phyloP scores from a whole-genome alignment of 1,140 invertebrate species.

The Ceratina japonica region DNA sequence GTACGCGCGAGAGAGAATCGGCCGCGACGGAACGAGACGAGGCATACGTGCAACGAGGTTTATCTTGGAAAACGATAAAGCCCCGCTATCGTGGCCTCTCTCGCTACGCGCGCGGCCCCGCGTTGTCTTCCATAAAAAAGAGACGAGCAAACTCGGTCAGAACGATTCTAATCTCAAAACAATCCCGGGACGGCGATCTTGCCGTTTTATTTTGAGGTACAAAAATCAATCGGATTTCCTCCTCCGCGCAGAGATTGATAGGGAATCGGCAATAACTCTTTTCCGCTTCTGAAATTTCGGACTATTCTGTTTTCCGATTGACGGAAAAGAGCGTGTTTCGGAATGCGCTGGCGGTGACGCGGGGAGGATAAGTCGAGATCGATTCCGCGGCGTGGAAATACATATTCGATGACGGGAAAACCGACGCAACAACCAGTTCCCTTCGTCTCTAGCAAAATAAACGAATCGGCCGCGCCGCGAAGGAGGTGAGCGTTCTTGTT shows the following conservation, averaged over 20 bases:
- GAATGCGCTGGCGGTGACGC: background rate
- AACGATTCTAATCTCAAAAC: no score
- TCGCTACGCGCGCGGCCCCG: conserved; percentile 4
- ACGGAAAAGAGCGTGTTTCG: background rate
- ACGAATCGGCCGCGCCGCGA: background rate
- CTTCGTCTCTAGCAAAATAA: conserved; percentile 29
- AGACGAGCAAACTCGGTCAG: conserved; percentile 4
- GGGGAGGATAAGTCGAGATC: conserved; percentile 9
- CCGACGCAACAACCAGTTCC: background rate
- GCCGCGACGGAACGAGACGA: background rate
- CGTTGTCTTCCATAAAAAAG: conserved; percentile 6
- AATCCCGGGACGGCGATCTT: no score
- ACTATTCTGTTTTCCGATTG: background rate
- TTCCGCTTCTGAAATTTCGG: background rate
- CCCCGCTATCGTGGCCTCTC: conserved; percentile 56
- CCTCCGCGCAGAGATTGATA: no score
- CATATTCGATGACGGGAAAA: background rate
- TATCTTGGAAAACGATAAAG: conserved; percentile 64
- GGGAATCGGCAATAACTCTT: background rate
- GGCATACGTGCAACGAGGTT: conserved; percentile 48
- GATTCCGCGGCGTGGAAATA: background rate
- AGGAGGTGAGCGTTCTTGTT: background rate
- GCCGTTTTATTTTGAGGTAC: no score
- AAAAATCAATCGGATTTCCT: no score
- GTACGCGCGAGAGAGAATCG: conserved; percentile 17